Conservation (phyloP, 2,888 invertebrate species). For the Cephonodes hylas region DNA sequence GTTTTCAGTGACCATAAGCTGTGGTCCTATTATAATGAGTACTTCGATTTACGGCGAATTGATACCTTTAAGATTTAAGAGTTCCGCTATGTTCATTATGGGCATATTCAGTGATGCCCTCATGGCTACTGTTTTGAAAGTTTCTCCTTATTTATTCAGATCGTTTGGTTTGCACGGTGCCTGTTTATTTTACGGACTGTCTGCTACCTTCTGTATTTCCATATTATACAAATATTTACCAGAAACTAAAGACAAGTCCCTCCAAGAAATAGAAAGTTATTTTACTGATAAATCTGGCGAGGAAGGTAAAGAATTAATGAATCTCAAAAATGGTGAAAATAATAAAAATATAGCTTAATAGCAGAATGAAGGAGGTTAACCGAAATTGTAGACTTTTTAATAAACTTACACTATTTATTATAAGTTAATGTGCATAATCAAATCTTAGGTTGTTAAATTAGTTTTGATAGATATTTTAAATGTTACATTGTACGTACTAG, state of each 20-base stretch:
- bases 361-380: background rate
- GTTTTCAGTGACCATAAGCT: constrained; percentile 29
- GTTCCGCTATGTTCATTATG: constrained; percentile 20
- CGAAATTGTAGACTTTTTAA: background rate
- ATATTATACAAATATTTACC: constrained; percentile 28
- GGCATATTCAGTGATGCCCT: constrained; percentile 15
- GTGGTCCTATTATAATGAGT: constrained; percentile 29
- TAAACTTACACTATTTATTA: background rate
- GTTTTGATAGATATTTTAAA: background rate
- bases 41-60: constrained; percentile 30
- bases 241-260: constrained; percentile 30
- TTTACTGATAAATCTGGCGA: constrained; percentile 16
- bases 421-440: background rate
- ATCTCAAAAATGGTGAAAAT: constrained; percentile 9
- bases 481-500: constrained; percentile 1
- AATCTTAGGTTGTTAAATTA: background rate
- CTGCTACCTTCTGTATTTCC: constrained; percentile 17
- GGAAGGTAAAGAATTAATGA: constrained; percentile 18
- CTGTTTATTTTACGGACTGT: constrained; percentile 27
- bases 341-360: constrained; percentile 12
- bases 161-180: constrained; percentile 24
- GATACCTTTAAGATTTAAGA: constrained; percentile 25
- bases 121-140: constrained; percentile 23
- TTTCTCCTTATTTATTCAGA: constrained; percentile 28
- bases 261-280: constrained; percentile 26